Evolutionary conservation across 2,888 invertebrate species (phyloP).

Genomic region (Nineta flava): DNA sequence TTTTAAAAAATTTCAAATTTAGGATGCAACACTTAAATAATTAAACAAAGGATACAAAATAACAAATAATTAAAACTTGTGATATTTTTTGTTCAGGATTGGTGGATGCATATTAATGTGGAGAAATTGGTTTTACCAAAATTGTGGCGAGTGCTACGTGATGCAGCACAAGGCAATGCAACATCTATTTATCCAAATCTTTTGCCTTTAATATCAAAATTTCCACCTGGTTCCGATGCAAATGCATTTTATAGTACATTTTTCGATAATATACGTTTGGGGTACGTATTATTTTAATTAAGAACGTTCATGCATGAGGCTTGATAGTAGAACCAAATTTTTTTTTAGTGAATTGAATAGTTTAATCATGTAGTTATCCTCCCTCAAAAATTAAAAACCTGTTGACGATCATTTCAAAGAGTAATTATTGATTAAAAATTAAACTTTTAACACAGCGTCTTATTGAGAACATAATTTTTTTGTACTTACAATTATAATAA

Average conservation of each 20-base stretch:
- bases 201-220: slow-evolving; percentile 56
- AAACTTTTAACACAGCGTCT: too few species aligned
- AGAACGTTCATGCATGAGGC: slow-evolving; percentile 5
- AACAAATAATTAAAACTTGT: too few species aligned
- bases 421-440: too few species aligned
- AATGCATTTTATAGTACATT: slow-evolving; percentile 44
- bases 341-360: slow-evolving; percentile 1
- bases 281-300: slow-evolving; percentile 31
- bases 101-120: slow-evolving; percentile 51
- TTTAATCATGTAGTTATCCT: too few species aligned
- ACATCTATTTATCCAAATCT: slow-evolving; percentile 54
- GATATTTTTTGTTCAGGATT: slow-evolving; percentile 37
- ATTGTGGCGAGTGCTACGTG: slow-evolving; percentile 45
- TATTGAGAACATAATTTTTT: too few species aligned
- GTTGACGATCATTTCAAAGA: too few species aligned
- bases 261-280: slow-evolving; percentile 48
- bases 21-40: too few species aligned
- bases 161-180: slow-evolving; percentile 66
- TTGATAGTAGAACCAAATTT: background rate
- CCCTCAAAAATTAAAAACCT: too few species aligned
- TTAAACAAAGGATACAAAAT: too few species aligned
- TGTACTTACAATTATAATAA: too few species aligned
- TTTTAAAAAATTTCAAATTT: too few species aligned
- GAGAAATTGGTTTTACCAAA: slow-evolving; percentile 59
- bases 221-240: slow-evolving; percentile 37